Base-by-base conservation (phyloP, 2,888 invertebrate genomes). In the Harmothoe impar region DNA sequence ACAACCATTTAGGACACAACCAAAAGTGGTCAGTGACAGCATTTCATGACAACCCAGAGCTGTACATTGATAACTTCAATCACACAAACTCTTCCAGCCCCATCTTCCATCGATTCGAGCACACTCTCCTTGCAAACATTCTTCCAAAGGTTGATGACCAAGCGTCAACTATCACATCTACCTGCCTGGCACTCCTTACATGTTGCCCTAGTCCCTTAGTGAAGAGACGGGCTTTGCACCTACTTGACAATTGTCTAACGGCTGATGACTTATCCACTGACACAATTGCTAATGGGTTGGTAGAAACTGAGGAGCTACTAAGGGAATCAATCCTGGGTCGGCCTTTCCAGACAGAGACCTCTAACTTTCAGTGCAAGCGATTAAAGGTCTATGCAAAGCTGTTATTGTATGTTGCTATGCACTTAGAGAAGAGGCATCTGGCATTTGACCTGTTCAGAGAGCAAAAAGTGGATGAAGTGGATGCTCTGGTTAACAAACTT, bases 371-470 rank as follows among this genome's bases (percentile, higher is more conserved):
- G 84, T 17, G n/a, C 5, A 20, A 23, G 15, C 35, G 84, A 23
- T n/a, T 84, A 17, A 51, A 20, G 20, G 43, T 43, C 43, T 84
- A 84, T 43, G 84, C 33, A 7, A 33, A 35, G 51, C 51, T 84
- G 43, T n/a, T 84, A 7, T 84, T 84, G 35, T 84, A 84, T 51
- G 25, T 84, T 1, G 84, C 84, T 35, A 84, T 84, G 84, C 84
- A 84, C 51, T 12, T 84, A 51, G 84, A 84, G 29, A 84, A 84
- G 43, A 23, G 43, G 23, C 84, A 84, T 51, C 20, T 84, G 10
- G 33, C 84, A 15, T n/a, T 84, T 84, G 84, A 84, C 29, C 43
- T 51, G 51, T 15, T 43, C 43, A 84, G 35, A 43, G 20, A 15
- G 12, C 17, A 84, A 20, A 17, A 25, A 3, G n/a, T 84, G 20